Evolutionary conservation across 2,888 invertebrate species (phyloP).

Genomic region (Nomada ferruginata): DNA sequence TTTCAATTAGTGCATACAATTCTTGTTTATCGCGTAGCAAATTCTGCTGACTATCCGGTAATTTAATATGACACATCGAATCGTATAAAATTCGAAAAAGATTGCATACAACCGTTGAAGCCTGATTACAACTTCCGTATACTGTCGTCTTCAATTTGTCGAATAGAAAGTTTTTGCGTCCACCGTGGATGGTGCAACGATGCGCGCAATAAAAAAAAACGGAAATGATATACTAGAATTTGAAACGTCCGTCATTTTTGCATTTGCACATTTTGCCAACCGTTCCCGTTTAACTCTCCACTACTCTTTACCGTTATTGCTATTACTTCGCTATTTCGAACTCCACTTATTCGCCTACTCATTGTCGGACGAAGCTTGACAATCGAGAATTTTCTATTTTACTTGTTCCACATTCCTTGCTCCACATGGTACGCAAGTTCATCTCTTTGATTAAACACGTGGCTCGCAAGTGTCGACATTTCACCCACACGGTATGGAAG

Average conservation of each 20-base stretch:
- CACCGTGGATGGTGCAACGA: not conserved
- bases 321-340: no score
- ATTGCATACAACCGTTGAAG: constrained; percentile 8
- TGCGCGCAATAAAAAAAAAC: not conserved
- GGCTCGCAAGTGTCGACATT: not conserved
- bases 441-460: not conserved
- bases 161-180: constrained; percentile 49
- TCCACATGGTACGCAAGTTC: no score
- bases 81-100: constrained; percentile 10
- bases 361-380: no score
- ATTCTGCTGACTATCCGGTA: not conserved
- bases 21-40: not conserved
- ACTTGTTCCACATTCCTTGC: no score
- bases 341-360: no score
- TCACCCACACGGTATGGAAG: not conserved
- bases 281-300: no score
- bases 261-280: no score
- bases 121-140: constrained; percentile 46
- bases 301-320: no score
- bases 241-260: not conserved
- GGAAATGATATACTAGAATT: constrained; percentile 20
- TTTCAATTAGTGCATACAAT: no score
- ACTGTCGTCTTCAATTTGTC: constrained; percentile 28
- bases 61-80: not conserved
- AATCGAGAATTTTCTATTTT: no score